These are phyloP conservation scores for Pseudopipra pipra DNA, from an alignment of 2,113 vertebrate species.

Conservation along the genomic window DNA sequence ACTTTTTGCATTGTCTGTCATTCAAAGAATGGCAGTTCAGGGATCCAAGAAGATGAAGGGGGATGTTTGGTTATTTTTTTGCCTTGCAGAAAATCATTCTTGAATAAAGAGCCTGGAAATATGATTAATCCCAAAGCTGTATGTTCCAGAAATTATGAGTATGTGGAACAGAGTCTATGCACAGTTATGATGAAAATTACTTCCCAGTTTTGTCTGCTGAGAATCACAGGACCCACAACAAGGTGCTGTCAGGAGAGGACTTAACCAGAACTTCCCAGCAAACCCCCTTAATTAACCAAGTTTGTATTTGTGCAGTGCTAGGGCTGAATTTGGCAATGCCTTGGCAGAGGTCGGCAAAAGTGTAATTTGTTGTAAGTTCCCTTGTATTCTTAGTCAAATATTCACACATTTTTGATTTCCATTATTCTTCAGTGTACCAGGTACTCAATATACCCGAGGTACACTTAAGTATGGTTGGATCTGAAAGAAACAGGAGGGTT, in stretches of 20 bases:
- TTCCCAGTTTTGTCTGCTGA: neutral
- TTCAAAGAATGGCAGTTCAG: neutral
- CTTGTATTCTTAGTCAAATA: neutral
- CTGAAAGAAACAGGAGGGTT: neutral
- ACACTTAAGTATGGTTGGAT: neutral
- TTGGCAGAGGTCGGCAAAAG: neutral
- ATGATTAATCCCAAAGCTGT: neutral
- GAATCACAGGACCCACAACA: neutral
- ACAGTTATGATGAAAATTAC: neutral
- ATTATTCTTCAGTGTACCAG: neutral
- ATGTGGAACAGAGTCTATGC: neutral
- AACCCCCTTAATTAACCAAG: neutral
- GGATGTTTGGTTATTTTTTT: neutral
- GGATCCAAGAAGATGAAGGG: neutral
- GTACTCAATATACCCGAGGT: neutral
- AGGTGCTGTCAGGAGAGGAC: neutral
- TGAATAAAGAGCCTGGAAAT: neutral
- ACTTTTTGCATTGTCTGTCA: neutral
- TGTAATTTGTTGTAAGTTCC: neutral
- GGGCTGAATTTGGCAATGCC: neutral
- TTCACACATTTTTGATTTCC: neutral
- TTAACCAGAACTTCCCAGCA: neutral
- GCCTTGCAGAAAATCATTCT: neutral
- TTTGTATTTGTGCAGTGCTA: neutral
- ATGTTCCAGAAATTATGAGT: neutral